Evolutionary conservation across 2,888 invertebrate species (phyloP), one percentile per base, ranked within the genome.

Genomic region (Athrips mouffetella): DNA sequence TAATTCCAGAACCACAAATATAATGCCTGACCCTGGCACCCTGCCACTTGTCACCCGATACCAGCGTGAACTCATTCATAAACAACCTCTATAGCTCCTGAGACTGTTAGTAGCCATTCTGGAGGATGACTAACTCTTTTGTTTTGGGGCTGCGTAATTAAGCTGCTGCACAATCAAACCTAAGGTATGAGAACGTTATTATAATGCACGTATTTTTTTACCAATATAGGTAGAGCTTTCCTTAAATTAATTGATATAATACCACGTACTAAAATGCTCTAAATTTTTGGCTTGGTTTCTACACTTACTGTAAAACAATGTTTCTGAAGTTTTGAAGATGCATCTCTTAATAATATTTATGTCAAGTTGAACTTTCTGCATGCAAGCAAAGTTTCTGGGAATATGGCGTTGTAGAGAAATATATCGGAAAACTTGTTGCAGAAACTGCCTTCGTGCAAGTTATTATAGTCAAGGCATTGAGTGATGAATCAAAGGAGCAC

Each of bases 41-140:
- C 52, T 62, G 67, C 67, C 68, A 64, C 64, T 62, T 59, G 63
- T 58, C 54, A 53, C 49, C 46, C 29, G 53, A 50, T 53, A 51
- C 44, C 23, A 27, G 58, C 40, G 55, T 64, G 65, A 70, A 67
- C 69, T 70, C 75, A 70, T 74, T 74, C 67, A 69, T 65, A 67
- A 44, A 10, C 44, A 10, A 31, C 7, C 27, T 10, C 31, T 31
- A 31, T 10, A 13, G 16, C 18, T 18, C 35, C 8, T 35, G 27
- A 29, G 16, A 25, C 25, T 13, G 16, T 13, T 3, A 1, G n/a
- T 10, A 3, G 10, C 2, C 15, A 10, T 37, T 20, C 10, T n/a
- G 37, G 37, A 1, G 20, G 21, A 37, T 37, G 4, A 20, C 10
- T 37, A 13, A 13, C 16, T 6, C 10, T 15, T 20, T n/a, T 37